Conservation (phyloP, 92 coral and sea anemone species). For the Siderastrea siderea region DNA sequence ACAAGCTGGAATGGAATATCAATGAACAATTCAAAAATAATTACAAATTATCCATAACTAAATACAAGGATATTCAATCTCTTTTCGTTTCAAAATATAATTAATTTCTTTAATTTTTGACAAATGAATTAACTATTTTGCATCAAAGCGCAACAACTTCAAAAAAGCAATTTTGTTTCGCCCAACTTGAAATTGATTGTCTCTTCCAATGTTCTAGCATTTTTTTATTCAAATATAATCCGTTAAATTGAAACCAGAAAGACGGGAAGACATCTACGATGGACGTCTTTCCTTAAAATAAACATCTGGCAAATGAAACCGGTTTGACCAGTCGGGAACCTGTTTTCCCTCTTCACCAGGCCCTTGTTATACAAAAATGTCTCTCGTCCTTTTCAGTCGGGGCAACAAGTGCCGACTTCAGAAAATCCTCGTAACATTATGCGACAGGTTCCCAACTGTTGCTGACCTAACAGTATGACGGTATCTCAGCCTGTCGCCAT, state of each 20-base stretch:
- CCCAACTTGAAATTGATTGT: neutral
- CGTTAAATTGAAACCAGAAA: too few species aligned
- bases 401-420: neutral
- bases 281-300: neutral
- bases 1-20: conserved; percentile 5
- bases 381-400: neutral
- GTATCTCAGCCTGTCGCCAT: neutral
- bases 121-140: conserved; percentile 2
- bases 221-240: too few species aligned
- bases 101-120: neutral
- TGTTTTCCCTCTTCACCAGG: neutral
- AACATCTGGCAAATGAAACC: neutral
- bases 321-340: neutral
- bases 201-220: too few species aligned
- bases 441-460: neutral
- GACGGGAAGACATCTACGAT: neutral
- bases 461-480: neutral
- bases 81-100: neutral
- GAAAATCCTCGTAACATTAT: neutral
- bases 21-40: conserved; percentile 27
- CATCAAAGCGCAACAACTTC: neutral
- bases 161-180: neutral
- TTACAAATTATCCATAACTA: conserved; percentile 25
- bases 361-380: too few species aligned
- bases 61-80: neutral